These are phyloP conservation scores for Cyclophora punctaria DNA, from an alignment of 2,888 invertebrate genomes.

Conservation along the genomic window DNA sequence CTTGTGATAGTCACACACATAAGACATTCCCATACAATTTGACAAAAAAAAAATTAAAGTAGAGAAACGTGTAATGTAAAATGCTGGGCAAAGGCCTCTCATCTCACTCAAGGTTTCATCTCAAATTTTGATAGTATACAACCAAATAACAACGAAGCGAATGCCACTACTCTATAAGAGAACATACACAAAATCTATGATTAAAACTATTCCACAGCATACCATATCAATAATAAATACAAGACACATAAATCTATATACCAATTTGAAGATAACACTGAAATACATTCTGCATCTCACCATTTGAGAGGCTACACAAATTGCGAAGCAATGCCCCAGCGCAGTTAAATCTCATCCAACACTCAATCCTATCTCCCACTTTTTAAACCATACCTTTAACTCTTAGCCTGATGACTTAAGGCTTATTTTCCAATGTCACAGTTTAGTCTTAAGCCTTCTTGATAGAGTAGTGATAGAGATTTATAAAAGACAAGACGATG, in stretches of 20 bases:
- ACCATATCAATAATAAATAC: constrained; percentile 17
- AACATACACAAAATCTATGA: too few species aligned
- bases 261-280: constrained; percentile 1
- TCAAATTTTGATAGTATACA: too few species aligned
- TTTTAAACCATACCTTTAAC: constrained; percentile 9
- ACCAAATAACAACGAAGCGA: too few species aligned
- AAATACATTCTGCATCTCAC: constrained; percentile 7
- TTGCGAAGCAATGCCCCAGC: constrained; percentile 54
- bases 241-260: background rate
- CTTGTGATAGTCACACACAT: too few species aligned
- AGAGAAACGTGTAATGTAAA: too few species aligned
- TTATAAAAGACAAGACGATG: constrained; percentile 56
- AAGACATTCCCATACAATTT: too few species aligned
- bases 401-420: constrained; percentile 5
- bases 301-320: constrained; percentile 42
- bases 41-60: too few species aligned
- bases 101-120: too few species aligned
- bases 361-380: constrained; percentile 15
- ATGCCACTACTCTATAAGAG: too few species aligned
- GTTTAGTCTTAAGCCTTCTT: constrained; percentile 16
- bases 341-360: constrained; percentile 37
- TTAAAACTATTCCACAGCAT: background rate
- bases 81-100: too few species aligned
- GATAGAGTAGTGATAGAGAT: constrained; percentile 32
- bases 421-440: constrained; percentile 14